Percentiles rank a stretch among this genome's conserved stretches.
Conservation (phyloP, 2,888 invertebrate species). For the Spisula subtruncata region DNA sequence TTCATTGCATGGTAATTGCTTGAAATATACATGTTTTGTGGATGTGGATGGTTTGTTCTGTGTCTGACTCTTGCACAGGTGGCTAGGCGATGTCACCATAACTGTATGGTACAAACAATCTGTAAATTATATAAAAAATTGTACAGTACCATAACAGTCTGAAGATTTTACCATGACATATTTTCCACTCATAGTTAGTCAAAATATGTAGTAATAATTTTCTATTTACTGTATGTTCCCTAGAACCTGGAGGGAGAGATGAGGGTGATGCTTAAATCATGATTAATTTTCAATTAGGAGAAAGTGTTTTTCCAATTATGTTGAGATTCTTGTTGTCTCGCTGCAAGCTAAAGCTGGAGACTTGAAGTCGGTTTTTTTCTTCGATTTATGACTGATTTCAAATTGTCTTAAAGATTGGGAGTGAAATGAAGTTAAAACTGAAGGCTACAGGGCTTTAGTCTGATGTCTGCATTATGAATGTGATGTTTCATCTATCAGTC, state of each 20-base stretch:
- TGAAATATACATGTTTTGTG: no score
- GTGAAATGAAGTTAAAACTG: not conserved
- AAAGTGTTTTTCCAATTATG: not conserved
- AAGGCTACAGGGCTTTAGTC: not conserved
- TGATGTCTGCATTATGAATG: not conserved
- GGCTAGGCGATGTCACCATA: no score
- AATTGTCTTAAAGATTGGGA: not conserved
- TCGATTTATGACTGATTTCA: not conserved
- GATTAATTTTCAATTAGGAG: not conserved
- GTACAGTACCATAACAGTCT: no score
- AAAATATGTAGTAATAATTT: no score
- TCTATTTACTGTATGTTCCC: no score
- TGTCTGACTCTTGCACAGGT: no score
- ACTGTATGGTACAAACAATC: no score
- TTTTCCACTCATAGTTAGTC: no score
- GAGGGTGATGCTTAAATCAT: conserved; percentile 9
- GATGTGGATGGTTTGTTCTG: no score
- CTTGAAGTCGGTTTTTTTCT: not conserved
- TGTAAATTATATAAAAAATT: no score
- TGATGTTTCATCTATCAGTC: not conserved
- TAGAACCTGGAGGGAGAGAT: not conserved
- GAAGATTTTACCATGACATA: no score
- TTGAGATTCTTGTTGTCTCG: not conserved
- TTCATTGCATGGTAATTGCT: no score
- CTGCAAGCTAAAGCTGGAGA: not conserved